These are phyloP conservation scores for Leucopsar rothschildi DNA, from an alignment of 2,113 vertebrate genomes.

Conservation along the genomic window DNA sequence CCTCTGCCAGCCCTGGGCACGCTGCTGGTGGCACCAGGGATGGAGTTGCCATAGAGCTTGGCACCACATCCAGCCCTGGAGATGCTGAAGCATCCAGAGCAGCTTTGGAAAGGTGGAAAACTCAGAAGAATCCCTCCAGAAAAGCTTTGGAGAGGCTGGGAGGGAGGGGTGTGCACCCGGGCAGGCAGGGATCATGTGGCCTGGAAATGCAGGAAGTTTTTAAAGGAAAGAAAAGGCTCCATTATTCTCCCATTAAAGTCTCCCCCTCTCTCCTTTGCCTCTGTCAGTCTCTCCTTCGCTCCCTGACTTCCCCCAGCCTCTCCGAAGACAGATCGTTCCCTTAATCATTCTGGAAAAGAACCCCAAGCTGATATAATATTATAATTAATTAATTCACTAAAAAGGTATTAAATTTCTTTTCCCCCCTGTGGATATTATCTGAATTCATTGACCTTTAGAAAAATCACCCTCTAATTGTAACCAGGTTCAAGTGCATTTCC, in stretches of 20 bases:
- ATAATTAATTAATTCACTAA: constrained; percentile 99
- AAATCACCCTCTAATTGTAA: constrained; percentile 98
- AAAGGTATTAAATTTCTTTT: constrained; percentile 98
- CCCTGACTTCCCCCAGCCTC: constrained; percentile 54
- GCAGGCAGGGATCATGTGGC: not conserved
- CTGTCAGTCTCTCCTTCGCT: constrained; percentile 53
- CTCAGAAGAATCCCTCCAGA: not conserved
- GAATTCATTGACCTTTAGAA: constrained; percentile 99
- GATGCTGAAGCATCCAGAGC: not conserved
- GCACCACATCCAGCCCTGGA: accelerated
- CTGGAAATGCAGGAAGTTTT: constrained; percentile 51
- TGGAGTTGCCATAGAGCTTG: accelerated
- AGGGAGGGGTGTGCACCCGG: not conserved
- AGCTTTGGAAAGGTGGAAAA: not conserved
- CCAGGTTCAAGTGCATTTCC: constrained; percentile 89
- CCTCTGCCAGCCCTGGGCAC: not conserved
- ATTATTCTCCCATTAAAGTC: constrained; percentile 62
- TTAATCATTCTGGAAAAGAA: constrained; percentile 99
- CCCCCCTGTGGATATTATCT: constrained; percentile 96
- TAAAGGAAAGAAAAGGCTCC: constrained; percentile 57
- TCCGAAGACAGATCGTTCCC: constrained; percentile 86
- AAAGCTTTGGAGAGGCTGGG: not conserved
- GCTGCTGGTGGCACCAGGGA: not conserved
- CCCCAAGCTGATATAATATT: constrained; percentile 98
- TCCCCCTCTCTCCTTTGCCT: constrained; percentile 40